Evolutionary conservation across 1,140 invertebrate species (phyloP), one percentile per base, ranked within the genome.

Genomic region (Drosophila busckii): DNA sequence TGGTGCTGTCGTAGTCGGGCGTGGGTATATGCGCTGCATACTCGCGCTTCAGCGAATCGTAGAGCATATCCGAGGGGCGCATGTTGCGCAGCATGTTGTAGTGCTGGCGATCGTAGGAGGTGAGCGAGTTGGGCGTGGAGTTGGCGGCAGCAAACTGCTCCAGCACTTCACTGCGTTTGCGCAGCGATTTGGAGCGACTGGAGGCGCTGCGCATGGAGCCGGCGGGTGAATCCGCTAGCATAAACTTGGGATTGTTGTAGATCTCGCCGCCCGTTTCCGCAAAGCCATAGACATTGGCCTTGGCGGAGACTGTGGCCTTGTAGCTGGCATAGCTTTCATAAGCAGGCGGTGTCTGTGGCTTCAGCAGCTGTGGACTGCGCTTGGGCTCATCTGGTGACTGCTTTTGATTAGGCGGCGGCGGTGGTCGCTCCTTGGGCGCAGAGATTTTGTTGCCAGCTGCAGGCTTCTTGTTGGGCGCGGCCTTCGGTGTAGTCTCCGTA

Each of bases 21-120:
- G 86, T 87, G 16, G 86, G 86, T 3, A 87, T 85, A 35, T 76
- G 58, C 0, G 78, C 63, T 2, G 62, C 66, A 26, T 63, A 84
- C 44, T 86, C 87, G 76, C 87, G 70, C 89, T 88, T 89, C 22
- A 91, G 88, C 0, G 91, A 90, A 73, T 92, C 90, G 54, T 91
- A 91, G 0, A 92, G 89, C 87, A 91, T 90, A 76, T 92, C 91
- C 7, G 91, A 89, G 17, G 80, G 73, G 54, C 88, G 89, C 75
- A 89, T 89, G 59, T 88, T 89, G 3, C 84, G 67, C 41, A 88
- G 56, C 61, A 86, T 85, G 48, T 87, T 80, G 70, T 87, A 85
- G 15, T 85, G 84, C 35, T 84, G 75, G 0, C 69, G 63, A 19
- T 87, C 84, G 19, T 64, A 65, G 9, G 84, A 76, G 15, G 55